Evolutionary conservation across 2,888 invertebrate species (phyloP).

Genomic region (Trachelus troglodyta): DNA sequence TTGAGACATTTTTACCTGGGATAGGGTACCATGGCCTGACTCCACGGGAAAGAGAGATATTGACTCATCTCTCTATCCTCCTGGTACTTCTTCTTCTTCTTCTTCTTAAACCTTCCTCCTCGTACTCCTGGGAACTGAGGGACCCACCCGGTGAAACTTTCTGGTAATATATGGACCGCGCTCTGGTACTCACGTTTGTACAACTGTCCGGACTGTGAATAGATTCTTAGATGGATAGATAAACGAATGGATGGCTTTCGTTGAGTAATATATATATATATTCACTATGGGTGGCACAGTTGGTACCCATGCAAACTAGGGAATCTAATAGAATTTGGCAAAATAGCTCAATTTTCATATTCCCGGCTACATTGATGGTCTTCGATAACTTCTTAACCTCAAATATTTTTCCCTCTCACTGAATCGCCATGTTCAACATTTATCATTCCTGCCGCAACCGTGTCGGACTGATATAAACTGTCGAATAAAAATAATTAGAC

Average conservation of each 20-base stretch:
- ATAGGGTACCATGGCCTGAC: slow-evolving; percentile 23
- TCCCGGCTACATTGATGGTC: not conserved
- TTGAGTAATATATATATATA: not conserved
- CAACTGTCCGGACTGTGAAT: not conserved
- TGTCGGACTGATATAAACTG: not conserved
- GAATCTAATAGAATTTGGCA: not conserved
- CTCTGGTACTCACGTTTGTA: slow-evolving; percentile 16
- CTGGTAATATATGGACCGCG: slow-evolving; percentile 49
- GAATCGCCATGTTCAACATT: not conserved
- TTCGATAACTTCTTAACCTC: not conserved
- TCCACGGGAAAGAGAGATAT: slow-evolving; percentile 42
- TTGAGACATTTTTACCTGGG: slow-evolving; percentile 61
- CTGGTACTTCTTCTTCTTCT: slow-evolving; percentile 3
- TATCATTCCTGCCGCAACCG: not conserved
- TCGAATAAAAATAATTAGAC: not conserved
- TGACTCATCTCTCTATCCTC: slow-evolving; percentile 46
- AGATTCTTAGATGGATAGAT: not conserved
- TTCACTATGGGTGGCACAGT: not conserved
- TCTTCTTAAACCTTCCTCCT: slow-evolving; percentile 17
- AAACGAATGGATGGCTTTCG: not conserved
- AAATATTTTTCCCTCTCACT: not conserved
- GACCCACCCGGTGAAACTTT: slow-evolving; percentile 27
- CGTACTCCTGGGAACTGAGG: slow-evolving; percentile 1
- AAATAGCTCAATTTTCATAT: not conserved
- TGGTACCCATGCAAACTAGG: not conserved